Evolutionary conservation across 2,113 vertebrate species (phyloP).

Genomic region (Plecturocebus donacophilus): DNA sequence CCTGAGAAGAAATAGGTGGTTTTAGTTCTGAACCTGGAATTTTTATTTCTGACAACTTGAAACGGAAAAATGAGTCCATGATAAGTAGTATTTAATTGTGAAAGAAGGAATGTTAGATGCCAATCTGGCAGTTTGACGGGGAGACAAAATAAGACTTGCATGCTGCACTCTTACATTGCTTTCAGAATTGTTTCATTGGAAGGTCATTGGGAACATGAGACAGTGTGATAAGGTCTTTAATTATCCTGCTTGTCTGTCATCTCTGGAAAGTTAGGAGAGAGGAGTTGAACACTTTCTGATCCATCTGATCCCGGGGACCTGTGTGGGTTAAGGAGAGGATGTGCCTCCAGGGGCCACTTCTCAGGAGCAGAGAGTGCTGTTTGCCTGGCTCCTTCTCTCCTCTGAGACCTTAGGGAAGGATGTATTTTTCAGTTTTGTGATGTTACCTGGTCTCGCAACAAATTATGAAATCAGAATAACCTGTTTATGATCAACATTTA

Average conservation of each 20-base stretch:
- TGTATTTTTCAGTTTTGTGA: not conserved
- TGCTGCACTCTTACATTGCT: not conserved
- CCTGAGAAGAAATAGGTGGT: not conserved
- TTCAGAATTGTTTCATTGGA: not conserved
- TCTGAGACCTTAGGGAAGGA: not conserved
- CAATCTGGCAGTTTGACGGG: not conserved
- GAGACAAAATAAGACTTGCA: not conserved
- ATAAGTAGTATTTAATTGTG: not conserved
- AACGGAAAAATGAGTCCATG: not conserved
- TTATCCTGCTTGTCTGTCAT: not conserved
- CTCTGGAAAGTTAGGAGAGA: not conserved
- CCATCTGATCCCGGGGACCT: too few species aligned
- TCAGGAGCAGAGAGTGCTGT: not conserved
- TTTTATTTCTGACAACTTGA: not conserved
- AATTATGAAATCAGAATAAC: not conserved
- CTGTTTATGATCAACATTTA: not conserved
- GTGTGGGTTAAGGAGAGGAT: not conserved
- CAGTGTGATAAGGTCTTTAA: not conserved
- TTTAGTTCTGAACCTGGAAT: not conserved
- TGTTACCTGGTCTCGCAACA: not conserved
- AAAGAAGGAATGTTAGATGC: not conserved
- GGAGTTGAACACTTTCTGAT: accelerated
- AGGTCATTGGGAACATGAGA: not conserved
- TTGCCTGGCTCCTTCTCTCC: not conserved
- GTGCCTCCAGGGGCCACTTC: not conserved